Evolutionary conservation across 2,113 vertebrate species (phyloP).

Genomic region (Notiomystis cincta): DNA sequence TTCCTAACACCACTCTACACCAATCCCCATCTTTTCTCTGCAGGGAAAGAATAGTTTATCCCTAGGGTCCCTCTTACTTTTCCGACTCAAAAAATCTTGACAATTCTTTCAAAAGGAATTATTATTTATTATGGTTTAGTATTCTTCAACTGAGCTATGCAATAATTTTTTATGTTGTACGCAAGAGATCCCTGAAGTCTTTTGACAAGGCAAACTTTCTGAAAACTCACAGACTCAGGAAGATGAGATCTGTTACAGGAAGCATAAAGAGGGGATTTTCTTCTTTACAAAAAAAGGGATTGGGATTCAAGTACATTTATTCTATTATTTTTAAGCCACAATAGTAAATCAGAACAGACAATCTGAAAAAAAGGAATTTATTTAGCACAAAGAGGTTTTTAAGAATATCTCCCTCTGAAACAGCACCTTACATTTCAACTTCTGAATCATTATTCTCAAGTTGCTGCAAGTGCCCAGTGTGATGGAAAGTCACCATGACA

Average conservation of each 20-base stretch:
- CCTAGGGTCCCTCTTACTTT: not conserved
- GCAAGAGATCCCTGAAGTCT: not conserved
- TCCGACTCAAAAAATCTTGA: not conserved
- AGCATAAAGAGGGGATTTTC: not conserved
- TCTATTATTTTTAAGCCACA: not conserved
- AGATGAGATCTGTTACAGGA: not conserved
- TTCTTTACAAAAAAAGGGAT: not conserved
- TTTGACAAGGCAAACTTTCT: not conserved
- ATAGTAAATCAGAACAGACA: not conserved
- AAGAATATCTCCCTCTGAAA: not conserved
- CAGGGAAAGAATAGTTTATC: not conserved
- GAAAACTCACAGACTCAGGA: not conserved
- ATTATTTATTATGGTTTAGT: not conserved
- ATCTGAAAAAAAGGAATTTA: not conserved
- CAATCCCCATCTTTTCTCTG: not conserved
- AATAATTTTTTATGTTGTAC: not conserved
- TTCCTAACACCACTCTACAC: not conserved
- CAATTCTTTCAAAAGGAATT: not conserved
- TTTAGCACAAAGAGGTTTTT: not conserved
- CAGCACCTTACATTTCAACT: not conserved
- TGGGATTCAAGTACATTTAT: not conserved
- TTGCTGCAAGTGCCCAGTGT: not conserved
- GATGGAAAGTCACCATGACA: constrained; percentile 25
- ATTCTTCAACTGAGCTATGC: not conserved
- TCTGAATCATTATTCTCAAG: not conserved